phyloP scores from a whole-genome alignment of 2,888 invertebrate species.

The Campoplex capitator region DNA sequence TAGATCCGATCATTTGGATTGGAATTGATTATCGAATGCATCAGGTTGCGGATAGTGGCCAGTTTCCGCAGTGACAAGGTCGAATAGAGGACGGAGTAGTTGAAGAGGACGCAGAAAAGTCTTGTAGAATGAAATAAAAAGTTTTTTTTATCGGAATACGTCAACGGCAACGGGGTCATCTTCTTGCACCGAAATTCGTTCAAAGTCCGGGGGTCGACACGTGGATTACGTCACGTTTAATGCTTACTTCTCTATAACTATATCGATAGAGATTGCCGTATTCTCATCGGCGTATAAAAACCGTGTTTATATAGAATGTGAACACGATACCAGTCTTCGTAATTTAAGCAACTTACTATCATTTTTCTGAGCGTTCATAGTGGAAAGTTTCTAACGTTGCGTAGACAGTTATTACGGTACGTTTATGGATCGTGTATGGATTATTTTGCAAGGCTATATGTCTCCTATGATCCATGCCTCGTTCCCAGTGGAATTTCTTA shows the following conservation, averaged over 20 bases:
- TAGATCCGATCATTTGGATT: background rate
- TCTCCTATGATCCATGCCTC: background rate
- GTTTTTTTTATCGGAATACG: background rate
- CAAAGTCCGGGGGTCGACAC: conserved; percentile 5
- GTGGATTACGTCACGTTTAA: conserved; percentile 45
- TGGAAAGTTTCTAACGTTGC: conserved; percentile 43
- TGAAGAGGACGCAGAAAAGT: background rate
- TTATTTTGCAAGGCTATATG: background rate
- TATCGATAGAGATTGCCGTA: background rate
- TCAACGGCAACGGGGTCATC: background rate
- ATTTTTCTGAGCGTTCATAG: conserved; percentile 9
- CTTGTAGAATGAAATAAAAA: background rate
- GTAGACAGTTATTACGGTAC: conserved; percentile 11
- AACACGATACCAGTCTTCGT: background rate
- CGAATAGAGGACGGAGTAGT: background rate
- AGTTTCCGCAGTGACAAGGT: conserved; percentile 16
- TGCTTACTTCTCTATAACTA: conserved; percentile 21
- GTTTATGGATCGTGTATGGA: conserved; percentile 15
- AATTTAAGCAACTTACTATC: conserved; percentile 13
- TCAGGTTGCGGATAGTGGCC: background rate
- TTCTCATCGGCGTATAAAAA: conserved; percentile 1
- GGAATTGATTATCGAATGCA: background rate
- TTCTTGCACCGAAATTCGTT: background rate
- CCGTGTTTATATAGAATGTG: conserved; percentile 12
- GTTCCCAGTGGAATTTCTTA: background rate